Evolutionary conservation across 2,888 invertebrate species (phyloP), one percentile per base, ranked within the genome.

Genomic region (Salticus scenicus): DNA sequence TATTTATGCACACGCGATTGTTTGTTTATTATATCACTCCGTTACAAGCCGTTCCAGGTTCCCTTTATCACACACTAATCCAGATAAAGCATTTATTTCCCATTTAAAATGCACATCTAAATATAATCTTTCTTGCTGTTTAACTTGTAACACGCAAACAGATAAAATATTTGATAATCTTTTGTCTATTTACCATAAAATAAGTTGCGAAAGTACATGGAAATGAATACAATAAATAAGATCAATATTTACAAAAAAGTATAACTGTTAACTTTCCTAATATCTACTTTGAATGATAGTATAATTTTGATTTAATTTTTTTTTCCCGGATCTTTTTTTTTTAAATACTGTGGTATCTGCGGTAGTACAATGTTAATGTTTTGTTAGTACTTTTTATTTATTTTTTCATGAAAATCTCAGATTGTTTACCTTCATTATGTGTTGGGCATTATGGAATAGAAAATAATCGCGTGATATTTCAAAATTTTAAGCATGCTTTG

Each of bases 191-290:
- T 81, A 69, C 66, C 64, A 69, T 41, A 28, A 42, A 74, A 69
- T 30, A 31, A 66, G 51, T 33, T 66, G 70, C 66, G 27, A 72
- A 83, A 70, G 41, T 70, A 70, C 64, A 75, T 28, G 42, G 17
- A 41, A 30, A 24, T 42, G 30, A 27, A 41, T 20, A 5, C 37
- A 82, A 82, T 82, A 17, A 10, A 69, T 71, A 66, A 10, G 12
- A 28, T 47, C 27, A 82, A 66, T 83, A 75, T 83, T 24, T 57
- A 74, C 63, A 71, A 42, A 82, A 73, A 82, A 69, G 72, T 67
- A 83, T 37, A 76, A 66, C 66, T 67, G 82, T 71, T 33, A 76
- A 75, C 51, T 47, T 24, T 1, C 24, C 4, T 5, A 57, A 24
- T 57, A 24, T 57, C 57, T 24, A 57, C 24, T 57, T 57, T 57